A percentile compares a stretch with the other conserved stretches of the same genome.
Evolutionary conservation across 37 sponge, comb jelly and placozoan species (phyloP).

Genomic region (Axinella damicornis): DNA sequence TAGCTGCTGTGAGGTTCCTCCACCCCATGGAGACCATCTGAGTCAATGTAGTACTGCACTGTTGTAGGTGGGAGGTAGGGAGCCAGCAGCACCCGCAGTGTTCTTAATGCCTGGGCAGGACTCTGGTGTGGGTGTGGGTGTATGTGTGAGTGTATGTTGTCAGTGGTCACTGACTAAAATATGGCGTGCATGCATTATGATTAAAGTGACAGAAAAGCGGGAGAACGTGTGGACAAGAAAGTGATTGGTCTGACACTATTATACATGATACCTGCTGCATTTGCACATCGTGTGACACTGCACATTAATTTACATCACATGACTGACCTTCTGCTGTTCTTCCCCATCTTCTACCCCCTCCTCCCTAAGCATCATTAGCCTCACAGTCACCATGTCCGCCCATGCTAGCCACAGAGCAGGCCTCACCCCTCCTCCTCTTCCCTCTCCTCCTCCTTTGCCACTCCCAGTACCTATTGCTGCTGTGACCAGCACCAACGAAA

Average conservation of each 20-base stretch:
- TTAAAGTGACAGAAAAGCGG: background rate
- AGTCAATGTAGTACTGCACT: slow-evolving; percentile 68
- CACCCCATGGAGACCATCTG: slow-evolving; percentile 63
- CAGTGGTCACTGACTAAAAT: too few relatives aligned
- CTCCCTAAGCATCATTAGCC: slow-evolving; percentile 67
- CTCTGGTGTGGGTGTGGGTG: too few relatives aligned
- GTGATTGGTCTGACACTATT: too few relatives aligned
- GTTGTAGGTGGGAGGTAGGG: slow-evolving; percentile 78
- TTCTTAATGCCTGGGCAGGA: slow-evolving; percentile 9
- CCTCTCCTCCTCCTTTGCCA: background rate
- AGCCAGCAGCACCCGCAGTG: slow-evolving; percentile 64
- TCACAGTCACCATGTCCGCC: slow-evolving; percentile 67
- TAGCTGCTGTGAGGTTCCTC: too few relatives aligned
- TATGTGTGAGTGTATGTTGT: too few relatives aligned
- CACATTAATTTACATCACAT: too few relatives aligned
- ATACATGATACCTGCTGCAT: too few relatives aligned
- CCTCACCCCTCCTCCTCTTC: slow-evolving; percentile 20
- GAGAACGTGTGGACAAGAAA: too few relatives aligned
- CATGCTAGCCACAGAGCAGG: slow-evolving; percentile 89
- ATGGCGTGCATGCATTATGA: background rate
- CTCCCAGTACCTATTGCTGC: slow-evolving; percentile 9
- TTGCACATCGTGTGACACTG: too few relatives aligned
- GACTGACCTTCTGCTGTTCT: slow-evolving; percentile 16
- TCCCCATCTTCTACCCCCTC: slow-evolving; percentile 39
- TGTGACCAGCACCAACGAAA: slow-evolving; percentile 53